Evolutionary conservation across 2,113 vertebrate genomes (phyloP).

Genomic region (Lanius collurio): DNA sequence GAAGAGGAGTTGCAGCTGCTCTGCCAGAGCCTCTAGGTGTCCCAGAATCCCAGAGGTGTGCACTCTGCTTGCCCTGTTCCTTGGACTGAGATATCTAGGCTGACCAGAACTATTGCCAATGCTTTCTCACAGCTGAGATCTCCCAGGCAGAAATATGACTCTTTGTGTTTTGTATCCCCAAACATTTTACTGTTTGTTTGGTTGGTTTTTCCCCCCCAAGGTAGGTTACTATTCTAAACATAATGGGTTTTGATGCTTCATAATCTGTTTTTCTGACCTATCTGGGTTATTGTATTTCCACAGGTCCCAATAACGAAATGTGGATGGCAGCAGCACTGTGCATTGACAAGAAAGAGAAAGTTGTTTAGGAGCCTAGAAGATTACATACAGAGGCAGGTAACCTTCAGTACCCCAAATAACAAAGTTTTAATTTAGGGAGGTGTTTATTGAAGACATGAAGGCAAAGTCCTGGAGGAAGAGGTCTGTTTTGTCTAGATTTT

Average conservation of each 20-base stretch:
- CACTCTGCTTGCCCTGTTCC: no score
- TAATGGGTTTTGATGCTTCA: neutral
- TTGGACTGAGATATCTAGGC: rapidly evolving
- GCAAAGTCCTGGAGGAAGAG: neutral
- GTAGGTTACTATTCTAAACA: neutral
- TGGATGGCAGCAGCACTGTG: neutral
- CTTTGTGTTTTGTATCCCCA: neutral
- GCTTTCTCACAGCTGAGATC: neutral
- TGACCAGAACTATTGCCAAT: neutral
- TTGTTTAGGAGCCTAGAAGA: neutral
- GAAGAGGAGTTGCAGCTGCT: neutral
- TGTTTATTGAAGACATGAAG: neutral
- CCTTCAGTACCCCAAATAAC: neutral
- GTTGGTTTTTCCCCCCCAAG: neutral
- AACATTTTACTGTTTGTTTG: neutral
- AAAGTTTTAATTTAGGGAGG: neutral
- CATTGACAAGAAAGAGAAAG: neutral
- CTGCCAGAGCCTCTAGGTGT: neutral
- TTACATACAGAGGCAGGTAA: neutral
- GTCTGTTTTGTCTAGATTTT: neutral
- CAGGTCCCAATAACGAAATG: neutral
- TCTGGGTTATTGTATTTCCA: neutral
- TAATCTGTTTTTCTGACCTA: neutral
- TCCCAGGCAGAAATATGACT: neutral
- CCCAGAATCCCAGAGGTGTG: neutral